phyloP scores from a whole-genome alignment of 2,888 invertebrate species.

The Punctoribates punctum region DNA sequence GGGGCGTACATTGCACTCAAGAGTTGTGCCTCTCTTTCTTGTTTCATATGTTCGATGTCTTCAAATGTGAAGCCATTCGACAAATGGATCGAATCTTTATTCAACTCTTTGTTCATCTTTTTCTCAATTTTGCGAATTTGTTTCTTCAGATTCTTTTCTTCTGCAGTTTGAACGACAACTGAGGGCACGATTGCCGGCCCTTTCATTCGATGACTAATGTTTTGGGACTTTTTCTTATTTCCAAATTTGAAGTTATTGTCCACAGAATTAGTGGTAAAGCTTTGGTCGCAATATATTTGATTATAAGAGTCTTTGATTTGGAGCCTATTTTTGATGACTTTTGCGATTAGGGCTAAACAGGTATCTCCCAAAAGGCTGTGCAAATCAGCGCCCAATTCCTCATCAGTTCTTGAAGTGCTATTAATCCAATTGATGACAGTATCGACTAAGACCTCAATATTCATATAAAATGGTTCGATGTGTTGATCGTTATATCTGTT shows the following conservation, averaged over 20 bases:
- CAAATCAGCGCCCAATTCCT: slow-evolving; percentile 5
- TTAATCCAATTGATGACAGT: slow-evolving; percentile 14
- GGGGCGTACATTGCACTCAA: slow-evolving; percentile 32
- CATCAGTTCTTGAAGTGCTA: neutral
- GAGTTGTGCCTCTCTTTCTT: slow-evolving; percentile 34
- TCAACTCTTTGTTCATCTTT: slow-evolving; percentile 56
- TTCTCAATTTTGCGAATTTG: slow-evolving; percentile 77
- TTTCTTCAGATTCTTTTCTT: slow-evolving; percentile 72
- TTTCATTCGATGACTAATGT: neutral
- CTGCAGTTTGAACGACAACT: slow-evolving; percentile 65
- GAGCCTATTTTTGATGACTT: neutral
- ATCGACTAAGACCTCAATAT: slow-evolving; percentile 19
- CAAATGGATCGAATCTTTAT: slow-evolving; percentile 48
- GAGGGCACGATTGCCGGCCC: slow-evolving; percentile 37
- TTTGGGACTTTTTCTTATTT: neutral
- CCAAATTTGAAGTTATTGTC: neutral
- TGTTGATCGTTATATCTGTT: slow-evolving; percentile 8
- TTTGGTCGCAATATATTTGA: neutral
- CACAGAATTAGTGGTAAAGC: neutral
- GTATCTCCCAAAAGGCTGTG: slow-evolving; percentile 26
- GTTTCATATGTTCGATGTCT: slow-evolving; percentile 37
- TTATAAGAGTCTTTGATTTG: slow-evolving; percentile 16
- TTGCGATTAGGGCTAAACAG: neutral
- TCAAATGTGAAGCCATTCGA: slow-evolving; percentile 40
- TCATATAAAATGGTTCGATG: slow-evolving; percentile 33